A percentile compares a stretch with the other conserved stretches of the same genome.
Evolutionary conservation across 2,888 invertebrate genomes (phyloP).

Genomic region (Resseliella maxima): DNA sequence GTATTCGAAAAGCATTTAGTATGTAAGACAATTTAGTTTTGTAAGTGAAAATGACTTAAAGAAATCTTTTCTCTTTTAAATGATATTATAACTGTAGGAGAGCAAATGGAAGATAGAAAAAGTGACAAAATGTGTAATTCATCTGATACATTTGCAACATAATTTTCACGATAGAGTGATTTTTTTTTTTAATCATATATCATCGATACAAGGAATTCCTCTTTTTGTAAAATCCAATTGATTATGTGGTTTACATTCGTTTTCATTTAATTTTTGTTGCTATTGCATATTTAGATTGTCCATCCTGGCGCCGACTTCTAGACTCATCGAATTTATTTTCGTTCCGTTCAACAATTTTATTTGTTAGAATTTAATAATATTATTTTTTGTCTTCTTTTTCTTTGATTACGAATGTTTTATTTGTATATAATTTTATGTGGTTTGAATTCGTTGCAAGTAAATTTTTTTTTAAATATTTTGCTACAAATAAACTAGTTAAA

Average conservation of each 20-base stretch:
- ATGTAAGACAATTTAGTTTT: constrained; percentile 11
- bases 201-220: not conserved
- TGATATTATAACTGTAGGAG: not conserved
- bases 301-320: constrained; percentile 38
- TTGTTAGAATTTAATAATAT: not conserved
- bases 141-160: not conserved
- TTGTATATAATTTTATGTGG: constrained; percentile 37
- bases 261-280: not conserved
- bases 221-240: not conserved
- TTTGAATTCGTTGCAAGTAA: not conserved
- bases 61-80: constrained; percentile 19
- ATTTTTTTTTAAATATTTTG: not conserved
- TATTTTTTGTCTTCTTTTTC: not conserved
- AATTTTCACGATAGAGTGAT: not conserved
- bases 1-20: constrained; percentile 69
- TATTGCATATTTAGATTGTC: not conserved
- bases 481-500: constrained; percentile 5
- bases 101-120: not conserved
- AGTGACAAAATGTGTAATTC: constrained; percentile 5
- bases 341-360: constrained; percentile 20
- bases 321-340: constrained; percentile 36
- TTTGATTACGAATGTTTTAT: not conserved
- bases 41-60: constrained; percentile 46
- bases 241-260: not conserved
- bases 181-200: not conserved